phyloP scores from a whole-genome alignment of 2,888 invertebrate species.

The Xestobium rufovillosum region DNA sequence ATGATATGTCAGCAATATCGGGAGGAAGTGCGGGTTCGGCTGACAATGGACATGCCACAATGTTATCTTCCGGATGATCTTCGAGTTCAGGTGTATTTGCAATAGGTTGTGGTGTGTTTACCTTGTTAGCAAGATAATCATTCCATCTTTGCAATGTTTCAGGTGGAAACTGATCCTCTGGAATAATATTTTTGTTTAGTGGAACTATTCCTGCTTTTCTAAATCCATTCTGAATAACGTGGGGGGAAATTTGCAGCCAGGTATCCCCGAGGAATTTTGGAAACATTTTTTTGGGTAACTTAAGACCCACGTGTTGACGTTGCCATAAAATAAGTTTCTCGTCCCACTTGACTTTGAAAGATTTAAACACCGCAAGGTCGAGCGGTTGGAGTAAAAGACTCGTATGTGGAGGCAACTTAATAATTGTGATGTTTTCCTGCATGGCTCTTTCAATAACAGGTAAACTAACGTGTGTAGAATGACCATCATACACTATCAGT shows the following conservation, averaged over 20 bases:
- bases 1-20: no score
- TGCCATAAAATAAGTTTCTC: slow-evolving; percentile 9
- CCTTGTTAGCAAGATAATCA: no score
- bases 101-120: no score
- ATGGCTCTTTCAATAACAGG: slow-evolving; percentile 19
- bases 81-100: no score
- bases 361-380: slow-evolving; percentile 7
- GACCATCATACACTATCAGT: slow-evolving; percentile 22
- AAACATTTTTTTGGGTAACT: slow-evolving; percentile 8
- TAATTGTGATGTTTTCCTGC: slow-evolving; percentile 18
- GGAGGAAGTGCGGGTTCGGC: no score
- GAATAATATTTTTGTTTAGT: slow-evolving; percentile 14
- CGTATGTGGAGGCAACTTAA: slow-evolving; percentile 15
- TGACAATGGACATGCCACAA: no score
- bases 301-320: slow-evolving; percentile 6
- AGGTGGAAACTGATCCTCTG: slow-evolving; percentile 3
- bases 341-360: slow-evolving; percentile 10
- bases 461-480: slow-evolving; percentile 21
- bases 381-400: slow-evolving; percentile 8
- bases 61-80: no score
- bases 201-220: slow-evolving; percentile 20
- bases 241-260: slow-evolving; percentile 4
- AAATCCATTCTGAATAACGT: slow-evolving; percentile 18
- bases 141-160: slow-evolving; percentile 4
- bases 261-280: slow-evolving; percentile 1